These are phyloP conservation scores for Stegophylla sp. DNA, from an alignment of 2,888 invertebrate species.

Conservation along the genomic window DNA sequence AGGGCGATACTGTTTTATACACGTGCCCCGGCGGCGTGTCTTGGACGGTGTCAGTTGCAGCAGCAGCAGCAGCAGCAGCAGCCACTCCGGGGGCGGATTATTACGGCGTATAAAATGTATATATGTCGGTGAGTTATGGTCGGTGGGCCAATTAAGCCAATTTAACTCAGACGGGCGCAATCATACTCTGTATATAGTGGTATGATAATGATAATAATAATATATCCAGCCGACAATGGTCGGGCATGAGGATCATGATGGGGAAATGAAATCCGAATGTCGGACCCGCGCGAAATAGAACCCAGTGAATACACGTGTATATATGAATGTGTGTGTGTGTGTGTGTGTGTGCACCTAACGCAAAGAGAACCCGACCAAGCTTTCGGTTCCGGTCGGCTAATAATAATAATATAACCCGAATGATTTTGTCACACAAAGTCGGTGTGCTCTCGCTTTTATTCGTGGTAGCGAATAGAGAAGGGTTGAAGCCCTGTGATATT, in stretches of 20 bases:
- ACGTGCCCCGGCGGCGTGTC: neutral
- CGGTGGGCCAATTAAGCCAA: constrained; percentile 20
- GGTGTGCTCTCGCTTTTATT: no score
- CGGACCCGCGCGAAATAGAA: neutral
- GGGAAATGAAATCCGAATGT: no score
- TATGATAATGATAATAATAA: no score
- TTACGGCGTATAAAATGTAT: neutral
- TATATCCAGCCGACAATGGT: no score
- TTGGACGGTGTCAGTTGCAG: constrained; percentile 10
- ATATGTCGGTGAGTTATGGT: neutral
- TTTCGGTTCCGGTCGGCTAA: neutral
- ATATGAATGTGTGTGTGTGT: no score
- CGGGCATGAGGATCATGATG: no score
- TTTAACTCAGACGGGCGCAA: neutral
- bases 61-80: neutral
- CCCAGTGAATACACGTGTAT: no score
- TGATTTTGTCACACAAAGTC: no score
- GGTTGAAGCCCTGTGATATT: neutral
- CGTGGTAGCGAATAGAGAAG: no score
- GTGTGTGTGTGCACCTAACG: no score
- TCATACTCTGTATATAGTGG: no score
- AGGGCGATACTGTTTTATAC: neutral
- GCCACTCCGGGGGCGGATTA: neutral
- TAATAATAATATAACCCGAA: no score
- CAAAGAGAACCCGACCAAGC: neutral